Evolutionary conservation across 1,140 invertebrate species (phyloP).

Genomic region (Oryzaephilus surinamensis): DNA sequence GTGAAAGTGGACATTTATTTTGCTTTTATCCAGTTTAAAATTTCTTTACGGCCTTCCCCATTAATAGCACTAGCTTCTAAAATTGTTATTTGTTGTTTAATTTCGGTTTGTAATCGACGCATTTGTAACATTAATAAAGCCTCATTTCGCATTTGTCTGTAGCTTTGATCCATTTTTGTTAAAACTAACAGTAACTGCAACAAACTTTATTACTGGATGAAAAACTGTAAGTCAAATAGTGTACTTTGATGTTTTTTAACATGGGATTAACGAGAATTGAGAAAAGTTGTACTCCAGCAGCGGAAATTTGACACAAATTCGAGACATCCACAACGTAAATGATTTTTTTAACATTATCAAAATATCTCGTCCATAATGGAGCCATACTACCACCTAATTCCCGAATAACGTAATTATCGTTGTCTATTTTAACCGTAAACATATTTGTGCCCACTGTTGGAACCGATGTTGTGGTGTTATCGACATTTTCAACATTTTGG

Average conservation of each 20-base stretch:
- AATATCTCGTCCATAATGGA: constrained; percentile 65
- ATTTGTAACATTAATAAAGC: constrained; percentile 65
- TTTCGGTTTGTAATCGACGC: constrained; percentile 50
- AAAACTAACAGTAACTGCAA: constrained; percentile 58
- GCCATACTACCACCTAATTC: constrained; percentile 73
- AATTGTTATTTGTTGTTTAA: constrained; percentile 52
- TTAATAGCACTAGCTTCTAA: constrained; percentile 62
- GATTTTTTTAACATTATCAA: constrained; percentile 53
- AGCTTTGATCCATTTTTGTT: constrained; percentile 72
- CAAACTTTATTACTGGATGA: constrained; percentile 6
- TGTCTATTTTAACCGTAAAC: constrained; percentile 47
- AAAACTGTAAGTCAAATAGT: background rate
- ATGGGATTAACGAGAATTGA: constrained; percentile 59
- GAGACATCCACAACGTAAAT: constrained; percentile 69
- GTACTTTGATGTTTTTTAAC: constrained; percentile 50
- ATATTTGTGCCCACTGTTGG: constrained; percentile 70
- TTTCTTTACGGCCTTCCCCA: constrained; percentile 53
- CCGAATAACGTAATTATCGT: constrained; percentile 38
- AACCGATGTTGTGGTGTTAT: constrained; percentile 60
- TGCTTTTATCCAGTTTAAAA: constrained; percentile 50
- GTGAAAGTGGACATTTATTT: constrained; percentile 11
- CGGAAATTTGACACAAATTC: constrained; percentile 70
- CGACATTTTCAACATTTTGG: constrained; percentile 52
- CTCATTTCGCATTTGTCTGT: constrained; percentile 72
- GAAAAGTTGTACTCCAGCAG: constrained; percentile 64